Conservation (phyloP, 2,113 vertebrate species). For the Pycnonotus jocosus region DNA sequence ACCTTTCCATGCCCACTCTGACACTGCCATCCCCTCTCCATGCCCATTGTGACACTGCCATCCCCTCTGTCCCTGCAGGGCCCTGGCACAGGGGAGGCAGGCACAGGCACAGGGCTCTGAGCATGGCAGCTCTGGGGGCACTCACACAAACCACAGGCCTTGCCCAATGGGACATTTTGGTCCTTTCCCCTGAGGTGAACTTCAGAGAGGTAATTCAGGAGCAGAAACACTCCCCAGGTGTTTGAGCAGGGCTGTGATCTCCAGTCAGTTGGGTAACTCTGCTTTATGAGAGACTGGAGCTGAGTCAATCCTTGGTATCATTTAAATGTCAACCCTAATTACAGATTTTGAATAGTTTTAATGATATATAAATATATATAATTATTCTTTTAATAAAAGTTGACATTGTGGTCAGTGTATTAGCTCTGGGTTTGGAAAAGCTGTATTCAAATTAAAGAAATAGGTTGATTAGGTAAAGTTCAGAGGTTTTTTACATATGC, state of each 20-base stretch:
- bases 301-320: background rate
- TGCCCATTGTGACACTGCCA: background rate
- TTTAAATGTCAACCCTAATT: background rate
- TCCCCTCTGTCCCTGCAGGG: background rate
- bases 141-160: background rate
- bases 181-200: background rate
- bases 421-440: background rate
- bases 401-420: background rate
- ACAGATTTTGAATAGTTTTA: background rate
- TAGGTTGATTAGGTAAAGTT: background rate
- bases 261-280: background rate
- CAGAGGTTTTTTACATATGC: background rate
- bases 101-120: background rate
- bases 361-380: background rate
- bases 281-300: background rate
- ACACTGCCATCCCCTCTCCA: background rate
- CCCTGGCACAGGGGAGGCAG: background rate
- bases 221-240: background rate
- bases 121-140: fast-evolving
- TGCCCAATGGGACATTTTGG: background rate
- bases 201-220: background rate
- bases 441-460: background rate
- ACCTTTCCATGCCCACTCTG: too few relatives aligned
- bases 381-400: background rate
- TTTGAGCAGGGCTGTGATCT: background rate